These are phyloP conservation scores for Mythimna pallens DNA, from an alignment of 2,888 invertebrate genomes.

Conservation along the genomic window DNA sequence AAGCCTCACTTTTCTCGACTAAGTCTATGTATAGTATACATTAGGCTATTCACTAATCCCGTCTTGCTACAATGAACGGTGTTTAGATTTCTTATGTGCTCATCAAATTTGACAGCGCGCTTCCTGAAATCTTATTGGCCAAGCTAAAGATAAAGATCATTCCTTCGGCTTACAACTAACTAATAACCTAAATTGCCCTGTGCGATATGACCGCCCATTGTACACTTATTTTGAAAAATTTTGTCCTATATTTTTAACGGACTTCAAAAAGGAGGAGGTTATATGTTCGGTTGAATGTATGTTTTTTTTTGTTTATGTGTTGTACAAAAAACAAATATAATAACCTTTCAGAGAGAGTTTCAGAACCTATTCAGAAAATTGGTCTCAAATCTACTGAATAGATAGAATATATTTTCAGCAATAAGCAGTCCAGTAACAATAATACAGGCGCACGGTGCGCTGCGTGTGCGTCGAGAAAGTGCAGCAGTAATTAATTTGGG, in stretches of 20 bases:
- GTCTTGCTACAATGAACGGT: neutral
- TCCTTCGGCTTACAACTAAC: no score
- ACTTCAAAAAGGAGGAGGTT: no score
- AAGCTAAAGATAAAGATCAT: no score
- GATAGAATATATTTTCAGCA: neutral
- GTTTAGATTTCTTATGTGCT: conserved; percentile 11
- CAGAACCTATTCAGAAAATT: neutral
- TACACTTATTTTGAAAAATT: no score
- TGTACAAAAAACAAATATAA: no score
- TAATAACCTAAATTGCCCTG: no score
- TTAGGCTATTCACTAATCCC: conserved; percentile 27
- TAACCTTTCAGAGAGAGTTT: neutral
- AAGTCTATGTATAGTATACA: neutral
- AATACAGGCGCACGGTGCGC: conserved; percentile 34
- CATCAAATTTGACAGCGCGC: neutral
- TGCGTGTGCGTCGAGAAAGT: conserved; percentile 78
- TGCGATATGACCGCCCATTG: no score
- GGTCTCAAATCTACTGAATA: neutral
- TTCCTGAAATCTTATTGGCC: no score
- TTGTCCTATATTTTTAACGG: no score
- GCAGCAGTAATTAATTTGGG: conserved; percentile 77
- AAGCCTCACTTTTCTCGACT: conserved; percentile 26
- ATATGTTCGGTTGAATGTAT: no score
- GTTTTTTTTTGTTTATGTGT: no score
- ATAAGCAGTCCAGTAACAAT: neutral